Percentiles rank a stretch among this genome's conserved stretches.
Evolutionary conservation across 2,888 invertebrate genomes (phyloP).

Genomic region (Cetonia aurata): DNA sequence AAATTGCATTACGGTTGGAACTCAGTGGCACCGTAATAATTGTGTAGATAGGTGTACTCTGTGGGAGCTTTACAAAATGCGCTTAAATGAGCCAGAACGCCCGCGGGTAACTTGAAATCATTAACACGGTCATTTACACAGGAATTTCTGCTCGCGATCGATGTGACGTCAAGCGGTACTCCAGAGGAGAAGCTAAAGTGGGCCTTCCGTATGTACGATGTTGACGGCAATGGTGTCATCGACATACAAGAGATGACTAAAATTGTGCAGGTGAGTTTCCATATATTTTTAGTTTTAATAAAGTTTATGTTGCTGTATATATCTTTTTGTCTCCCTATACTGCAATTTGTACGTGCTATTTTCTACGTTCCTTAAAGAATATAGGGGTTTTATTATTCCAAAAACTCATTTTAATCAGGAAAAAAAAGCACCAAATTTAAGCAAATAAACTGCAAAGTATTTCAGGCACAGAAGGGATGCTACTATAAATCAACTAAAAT

Average conservation of each 20-base stretch:
- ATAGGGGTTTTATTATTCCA: no score
- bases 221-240: conserved; percentile 97
- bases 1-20: conserved; percentile 27
- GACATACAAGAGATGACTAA: conserved; percentile 99
- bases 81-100: conserved; percentile 45
- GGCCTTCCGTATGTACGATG: conserved; percentile 99
- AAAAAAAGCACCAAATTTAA: no score
- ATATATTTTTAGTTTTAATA: conserved; percentile 1
- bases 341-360: no score
- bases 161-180: conserved; percentile 97
- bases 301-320: background rate
- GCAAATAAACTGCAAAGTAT: no score
- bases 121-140: conserved; percentile 63
- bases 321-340: background rate
- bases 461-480: no score
- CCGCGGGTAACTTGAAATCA: conserved; percentile 47
- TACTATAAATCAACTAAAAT: no score
- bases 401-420: no score
- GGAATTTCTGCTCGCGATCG: conserved; percentile 98
- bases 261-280: conserved; percentile 91
- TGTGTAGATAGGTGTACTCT: conserved; percentile 26
- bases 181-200: conserved; percentile 98
- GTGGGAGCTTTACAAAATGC: conserved; percentile 44
- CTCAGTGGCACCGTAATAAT: conserved; percentile 40
- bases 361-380: no score